phyloP scores from a whole-genome alignment of 2,113 vertebrate species.

The Regulus satrapa region DNA sequence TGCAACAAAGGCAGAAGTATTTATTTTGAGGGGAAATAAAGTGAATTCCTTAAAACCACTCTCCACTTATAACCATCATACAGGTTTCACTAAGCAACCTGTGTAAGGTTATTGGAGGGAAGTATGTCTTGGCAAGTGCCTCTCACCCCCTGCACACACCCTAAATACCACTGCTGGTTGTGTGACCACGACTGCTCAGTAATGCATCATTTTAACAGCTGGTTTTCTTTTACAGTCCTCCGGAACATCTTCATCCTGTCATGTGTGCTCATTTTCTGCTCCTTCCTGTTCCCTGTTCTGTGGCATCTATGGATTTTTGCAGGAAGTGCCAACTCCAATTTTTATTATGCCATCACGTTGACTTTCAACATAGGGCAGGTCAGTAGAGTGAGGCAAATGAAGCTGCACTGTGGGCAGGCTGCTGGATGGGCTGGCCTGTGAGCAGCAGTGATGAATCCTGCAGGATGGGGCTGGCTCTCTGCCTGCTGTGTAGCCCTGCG shows the following conservation, averaged over 20 bases:
- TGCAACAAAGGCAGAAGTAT: background rate
- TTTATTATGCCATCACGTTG: constrained; percentile 97
- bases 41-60: background rate
- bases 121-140: background rate
- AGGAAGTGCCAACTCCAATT: constrained; percentile 98
- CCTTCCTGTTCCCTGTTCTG: constrained; percentile 93
- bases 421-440: background rate
- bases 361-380: constrained; percentile 97
- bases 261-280: constrained; percentile 88
- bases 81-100: background rate
- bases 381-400: background rate
- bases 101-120: background rate
- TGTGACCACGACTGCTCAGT: background rate
- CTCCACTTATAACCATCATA: too few species aligned
- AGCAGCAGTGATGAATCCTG: background rate
- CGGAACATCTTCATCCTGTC: constrained; percentile 94
- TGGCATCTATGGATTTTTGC: constrained; percentile 99
- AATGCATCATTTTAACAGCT: background rate
- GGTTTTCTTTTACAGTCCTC: constrained; percentile 77
- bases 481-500: background rate
- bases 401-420: background rate
- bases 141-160: background rate
- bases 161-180: background rate
- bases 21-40: background rate
- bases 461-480: background rate